Base-by-base conservation (phyloP, 2,888 invertebrate genomes). In the Idaea dimidiata region DNA sequence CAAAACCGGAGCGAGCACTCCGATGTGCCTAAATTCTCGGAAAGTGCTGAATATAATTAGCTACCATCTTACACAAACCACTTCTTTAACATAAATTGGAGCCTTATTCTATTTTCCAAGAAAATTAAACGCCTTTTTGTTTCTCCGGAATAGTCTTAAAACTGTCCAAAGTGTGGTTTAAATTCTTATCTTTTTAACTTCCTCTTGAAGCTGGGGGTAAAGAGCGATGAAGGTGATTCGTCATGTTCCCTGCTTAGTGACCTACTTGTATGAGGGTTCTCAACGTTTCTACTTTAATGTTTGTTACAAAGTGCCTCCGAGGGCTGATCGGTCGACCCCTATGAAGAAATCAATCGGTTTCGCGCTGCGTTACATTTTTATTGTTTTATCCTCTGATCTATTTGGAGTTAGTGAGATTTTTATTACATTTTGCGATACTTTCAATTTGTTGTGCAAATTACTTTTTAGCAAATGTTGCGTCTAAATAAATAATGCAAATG, bases 221-320 rank as follows among this genome's bases (percentile, higher is more conserved):
- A 85, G 84, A 88, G 80, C 82, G 88, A 89, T 88, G 87, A 80
- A 76, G 81, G 83, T 78, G 84, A 88, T 89, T 87, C 83, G 83
- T 89, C 89, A 89, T 88, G 87, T 83, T 84, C 80, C 77, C 79
- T 76, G 77, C 80, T 82, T 80, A 80, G 78, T 87, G 87, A 87
- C 87, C 87, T 82, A 87, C 82, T 87, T 87, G 79, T 66, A 77
- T 72, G 75, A 76, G 82, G 79, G 78, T 72, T 76, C 66, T 68
- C 67, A 74, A 74, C 67, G 73, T 79, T 82, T 82, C 84, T 81
- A 77, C 72, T 74, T 67, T 78, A 78, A 77, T 75, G 73, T 75
- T 75, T 73, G 69, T 75, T 69, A 67, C 73, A 74, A 71, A 78
- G 75, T 79, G 73, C 74, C 78, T 78, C 76, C 78, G 73, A 73